Evolutionary conservation across 2,113 vertebrate species (phyloP).

Genomic region (Felis catus): DNA sequence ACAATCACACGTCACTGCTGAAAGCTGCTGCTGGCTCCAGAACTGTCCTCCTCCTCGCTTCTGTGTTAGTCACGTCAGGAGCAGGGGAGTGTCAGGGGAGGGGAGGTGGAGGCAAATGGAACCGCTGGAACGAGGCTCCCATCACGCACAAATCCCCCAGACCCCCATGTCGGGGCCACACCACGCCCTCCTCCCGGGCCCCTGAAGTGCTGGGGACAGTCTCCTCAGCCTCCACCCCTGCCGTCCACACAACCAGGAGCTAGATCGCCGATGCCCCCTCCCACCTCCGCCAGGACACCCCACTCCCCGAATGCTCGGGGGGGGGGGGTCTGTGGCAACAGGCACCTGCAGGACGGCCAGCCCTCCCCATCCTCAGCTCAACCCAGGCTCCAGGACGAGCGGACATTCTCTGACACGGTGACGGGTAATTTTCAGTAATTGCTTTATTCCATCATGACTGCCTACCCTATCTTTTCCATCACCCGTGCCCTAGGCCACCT

Average conservation of each 20-base stretch:
- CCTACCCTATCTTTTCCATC: background rate
- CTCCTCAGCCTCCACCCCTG: accelerated
- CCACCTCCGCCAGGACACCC: background rate
- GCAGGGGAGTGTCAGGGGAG: background rate
- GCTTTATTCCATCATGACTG: background rate
- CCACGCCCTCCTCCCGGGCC: background rate
- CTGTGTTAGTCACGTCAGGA: background rate
- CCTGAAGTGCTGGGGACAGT: accelerated
- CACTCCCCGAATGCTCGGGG: accelerated
- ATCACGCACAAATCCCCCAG: background rate
- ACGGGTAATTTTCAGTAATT: background rate
- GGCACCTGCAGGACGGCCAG: accelerated
- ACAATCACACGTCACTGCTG: background rate
- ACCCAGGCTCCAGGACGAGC: background rate
- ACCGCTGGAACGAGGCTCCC: background rate
- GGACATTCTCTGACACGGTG: background rate
- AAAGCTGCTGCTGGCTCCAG: background rate
- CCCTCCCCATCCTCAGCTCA: background rate
- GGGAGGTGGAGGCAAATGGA: background rate
- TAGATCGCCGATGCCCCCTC: background rate
- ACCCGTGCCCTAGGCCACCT: background rate
- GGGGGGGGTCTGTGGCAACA: background rate
- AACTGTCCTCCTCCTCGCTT: background rate
- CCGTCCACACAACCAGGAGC: no score
- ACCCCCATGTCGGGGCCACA: accelerated